Conservation (phyloP, 2,113 vertebrate genomes). For the Periophthalmus modestus region DNA sequence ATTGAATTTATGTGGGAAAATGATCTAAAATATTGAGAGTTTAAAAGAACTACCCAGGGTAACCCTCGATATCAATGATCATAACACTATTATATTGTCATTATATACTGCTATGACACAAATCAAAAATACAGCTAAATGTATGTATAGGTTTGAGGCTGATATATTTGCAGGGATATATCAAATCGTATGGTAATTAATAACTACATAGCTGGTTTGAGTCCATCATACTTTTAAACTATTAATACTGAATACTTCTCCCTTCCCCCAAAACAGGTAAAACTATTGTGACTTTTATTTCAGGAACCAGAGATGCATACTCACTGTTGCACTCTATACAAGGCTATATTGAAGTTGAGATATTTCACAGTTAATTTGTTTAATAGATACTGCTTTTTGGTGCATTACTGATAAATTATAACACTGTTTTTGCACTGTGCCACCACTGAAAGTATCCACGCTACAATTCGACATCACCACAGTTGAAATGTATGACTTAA, state of each 20-base stretch:
- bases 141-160: too few species aligned
- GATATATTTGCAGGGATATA: not conserved
- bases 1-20: too few species aligned
- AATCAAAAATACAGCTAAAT: not conserved
- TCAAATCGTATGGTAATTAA: not conserved
- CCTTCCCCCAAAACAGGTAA: not conserved
- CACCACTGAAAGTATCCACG: slow-evolving; percentile 52
- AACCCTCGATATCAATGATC: not conserved
- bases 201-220: not conserved
- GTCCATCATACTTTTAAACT: not conserved
- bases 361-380: slow-evolving; percentile 53
- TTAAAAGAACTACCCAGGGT: not conserved
- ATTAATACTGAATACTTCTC: not conserved
- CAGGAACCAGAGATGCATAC: not conserved
- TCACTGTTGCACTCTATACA: not conserved
- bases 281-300: not conserved
- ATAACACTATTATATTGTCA: not conserved
- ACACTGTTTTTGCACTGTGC: slow-evolving; percentile 69
- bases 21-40: too few species aligned
- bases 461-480: slow-evolving; percentile 53
- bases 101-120: not conserved
- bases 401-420: slow-evolving; percentile 52
- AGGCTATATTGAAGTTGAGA: slow-evolving; percentile 43
- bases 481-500: slow-evolving; percentile 46
- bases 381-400: slow-evolving; percentile 60